phyloP scores from a whole-genome alignment of 2,888 invertebrate species.

The Monochamus alternatus region DNA sequence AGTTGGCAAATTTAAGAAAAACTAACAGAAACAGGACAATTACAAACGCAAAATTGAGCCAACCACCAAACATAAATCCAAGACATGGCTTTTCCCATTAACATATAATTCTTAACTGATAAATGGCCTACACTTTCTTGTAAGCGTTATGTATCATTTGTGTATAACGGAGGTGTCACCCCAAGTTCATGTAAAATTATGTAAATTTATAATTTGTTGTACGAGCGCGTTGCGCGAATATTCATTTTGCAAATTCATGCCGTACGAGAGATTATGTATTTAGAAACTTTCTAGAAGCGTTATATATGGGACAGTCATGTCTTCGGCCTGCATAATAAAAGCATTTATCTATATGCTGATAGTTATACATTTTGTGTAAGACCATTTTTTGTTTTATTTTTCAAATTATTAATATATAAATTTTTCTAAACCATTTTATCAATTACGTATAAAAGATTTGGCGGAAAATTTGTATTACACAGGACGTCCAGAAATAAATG shows the following conservation, averaged over 20 bases:
- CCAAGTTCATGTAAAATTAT: constrained; percentile 26
- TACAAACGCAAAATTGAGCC: neutral
- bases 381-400: too few species aligned
- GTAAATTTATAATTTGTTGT: constrained; percentile 23
- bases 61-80: neutral
- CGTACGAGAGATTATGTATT: neutral
- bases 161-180: constrained; percentile 29
- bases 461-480: too few species aligned
- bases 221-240: constrained; percentile 7
- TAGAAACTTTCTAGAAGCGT: neutral
- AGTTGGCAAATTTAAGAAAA: neutral
- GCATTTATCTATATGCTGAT: too few species aligned
- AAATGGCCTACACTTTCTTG: constrained; percentile 7
- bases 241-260: constrained; percentile 9
- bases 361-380: too few species aligned
- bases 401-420: too few species aligned
- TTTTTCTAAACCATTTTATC: too few species aligned
- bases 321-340: too few species aligned
- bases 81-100: neutral
- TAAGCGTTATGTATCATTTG: constrained; percentile 21
- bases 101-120: constrained; percentile 13
- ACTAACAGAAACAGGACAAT: neutral
- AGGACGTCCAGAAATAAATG: too few species aligned
- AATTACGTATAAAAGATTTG: too few species aligned
- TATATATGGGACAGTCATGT: too few species aligned